Conservation (phyloP, 1,140 invertebrate genomes). For the Acyrthosiphon pisum region DNA sequence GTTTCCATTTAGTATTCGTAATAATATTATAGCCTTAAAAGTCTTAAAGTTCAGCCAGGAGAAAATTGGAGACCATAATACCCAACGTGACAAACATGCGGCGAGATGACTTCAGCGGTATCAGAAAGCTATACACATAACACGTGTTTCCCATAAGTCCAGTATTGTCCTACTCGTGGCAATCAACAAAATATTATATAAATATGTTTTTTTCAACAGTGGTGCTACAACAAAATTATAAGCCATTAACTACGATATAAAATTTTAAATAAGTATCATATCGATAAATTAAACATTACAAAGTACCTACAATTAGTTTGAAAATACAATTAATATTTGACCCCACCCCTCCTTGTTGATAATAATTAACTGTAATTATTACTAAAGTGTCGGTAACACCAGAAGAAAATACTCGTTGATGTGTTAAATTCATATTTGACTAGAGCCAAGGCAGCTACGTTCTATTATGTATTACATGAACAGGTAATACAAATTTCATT, state of each 20-base stretch:
- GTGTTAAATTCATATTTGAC: too few species aligned
- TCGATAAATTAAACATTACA: not conserved
- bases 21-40: not conserved
- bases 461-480: too few species aligned
- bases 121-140: not conserved
- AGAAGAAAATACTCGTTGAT: too few species aligned
- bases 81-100: not conserved
- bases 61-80: not conserved
- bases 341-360: too few species aligned
- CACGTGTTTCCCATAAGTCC: not conserved
- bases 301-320: not conserved
- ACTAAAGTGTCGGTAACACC: too few species aligned
- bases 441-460: too few species aligned
- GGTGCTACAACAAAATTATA: too few species aligned
- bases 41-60: not conserved
- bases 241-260: not conserved
- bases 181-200: not conserved
- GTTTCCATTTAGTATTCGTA: not conserved
- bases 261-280: not conserved
- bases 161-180: not conserved
- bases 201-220: not conserved
- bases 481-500: too few species aligned
- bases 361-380: too few species aligned
- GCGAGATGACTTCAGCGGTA: not conserved
- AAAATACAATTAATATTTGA: not conserved